Base-by-base conservation (phyloP, 2,113 vertebrate genomes). In the Ageneiosus marmoratus region DNA sequence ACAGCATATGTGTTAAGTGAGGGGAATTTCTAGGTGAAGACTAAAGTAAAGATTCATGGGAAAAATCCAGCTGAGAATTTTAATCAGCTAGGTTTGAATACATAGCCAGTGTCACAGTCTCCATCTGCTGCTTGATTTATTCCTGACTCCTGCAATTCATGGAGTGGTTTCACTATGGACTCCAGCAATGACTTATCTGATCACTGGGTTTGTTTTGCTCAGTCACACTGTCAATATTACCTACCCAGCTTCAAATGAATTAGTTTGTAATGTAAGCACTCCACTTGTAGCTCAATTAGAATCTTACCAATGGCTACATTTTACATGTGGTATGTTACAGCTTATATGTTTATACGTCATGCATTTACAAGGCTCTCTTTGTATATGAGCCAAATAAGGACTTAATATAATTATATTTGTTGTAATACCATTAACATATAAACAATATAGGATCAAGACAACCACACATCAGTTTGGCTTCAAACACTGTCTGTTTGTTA, bases 11-110 rank as follows among this genome's bases (percentile, higher is more conserved):
- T 41, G 37, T 41, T 2, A 2, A 41, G 37, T 41, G 37, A 41
- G 37, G 37, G 37, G 37, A 41, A 90, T 81, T 89, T 63, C 27
- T 27, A 32, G 88, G 85, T 86, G 86, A 89, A 72, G 9, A 86
- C 84, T 86, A 79, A 89, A 74, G 88, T 84, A 83, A 85, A 86
- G 69, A 90, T 86, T 15, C 88, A 87, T 92, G 92, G 92, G 89
- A 87, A 76, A 62, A 79, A 88, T 92, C 91, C 92, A 93, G 91
- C 91, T 88, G 86, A 89, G 81, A 90, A 92, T 91, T 92, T 93
- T 93, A 92, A 94, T 94, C 91, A 92, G 89, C 86, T 88, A 88
- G 80, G 84, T 75, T 89, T 90, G 88, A 80, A 88, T 90, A 86
- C 84, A 83, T 83, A 87, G 88, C 88, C 81, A 91, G 87, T 91